Evolutionary conservation across 2,797 vertebrate species (phyloP).

Genomic region (Tangara arthus): DNA sequence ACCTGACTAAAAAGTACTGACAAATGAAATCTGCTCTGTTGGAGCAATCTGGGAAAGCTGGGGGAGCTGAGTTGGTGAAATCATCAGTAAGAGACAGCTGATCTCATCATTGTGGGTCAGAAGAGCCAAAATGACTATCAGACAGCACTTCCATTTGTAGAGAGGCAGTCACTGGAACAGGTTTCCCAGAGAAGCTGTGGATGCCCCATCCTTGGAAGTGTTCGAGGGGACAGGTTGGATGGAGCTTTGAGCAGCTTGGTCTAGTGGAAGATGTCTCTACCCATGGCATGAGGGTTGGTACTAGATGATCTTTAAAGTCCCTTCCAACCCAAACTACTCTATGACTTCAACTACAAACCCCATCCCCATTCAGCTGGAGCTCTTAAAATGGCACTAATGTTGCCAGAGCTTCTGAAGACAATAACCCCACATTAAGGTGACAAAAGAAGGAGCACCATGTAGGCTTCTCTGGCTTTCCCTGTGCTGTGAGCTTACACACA

Average conservation of each 20-base stretch:
- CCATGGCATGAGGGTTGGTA: neutral
- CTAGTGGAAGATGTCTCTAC: neutral
- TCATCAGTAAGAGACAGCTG: neutral
- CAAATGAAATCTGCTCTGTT: neutral
- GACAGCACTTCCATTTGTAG: neutral
- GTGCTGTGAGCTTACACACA: neutral
- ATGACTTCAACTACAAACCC: neutral
- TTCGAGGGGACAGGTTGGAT: neutral
- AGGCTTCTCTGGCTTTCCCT: neutral
- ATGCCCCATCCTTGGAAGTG: neutral
- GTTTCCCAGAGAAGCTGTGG: neutral
- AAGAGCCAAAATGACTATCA: neutral
- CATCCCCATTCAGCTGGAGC: neutral
- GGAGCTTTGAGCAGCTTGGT: neutral
- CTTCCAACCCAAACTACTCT: neutral
- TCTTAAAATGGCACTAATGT: neutral
- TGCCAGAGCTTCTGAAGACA: neutral
- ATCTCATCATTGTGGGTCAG: neutral
- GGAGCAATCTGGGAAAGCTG: neutral
- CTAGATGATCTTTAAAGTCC: neutral
- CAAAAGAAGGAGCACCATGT: neutral
- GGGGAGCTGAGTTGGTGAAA: neutral
- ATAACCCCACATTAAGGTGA: neutral
- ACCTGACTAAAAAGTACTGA: neutral
- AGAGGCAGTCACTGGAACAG: neutral